phyloP scores from a whole-genome alignment of 2,797 vertebrate genomes.

The Thripadectes ignobilis region DNA sequence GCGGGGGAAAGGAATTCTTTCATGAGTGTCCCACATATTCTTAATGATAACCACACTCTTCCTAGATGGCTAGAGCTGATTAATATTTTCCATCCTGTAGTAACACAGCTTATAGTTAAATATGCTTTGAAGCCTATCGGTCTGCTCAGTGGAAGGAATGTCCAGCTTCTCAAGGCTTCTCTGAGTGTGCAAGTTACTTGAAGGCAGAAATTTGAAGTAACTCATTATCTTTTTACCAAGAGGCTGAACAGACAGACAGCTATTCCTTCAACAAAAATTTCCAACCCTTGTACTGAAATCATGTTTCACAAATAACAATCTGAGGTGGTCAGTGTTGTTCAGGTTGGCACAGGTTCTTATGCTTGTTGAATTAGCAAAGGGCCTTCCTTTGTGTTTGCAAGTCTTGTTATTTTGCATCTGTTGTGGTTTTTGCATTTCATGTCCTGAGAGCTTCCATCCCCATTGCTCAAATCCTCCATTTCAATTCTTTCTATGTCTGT shows the following conservation, averaged over 20 bases:
- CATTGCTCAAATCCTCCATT: neutral
- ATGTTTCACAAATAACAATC: neutral
- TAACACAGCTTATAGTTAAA: slow-evolving; percentile 5
- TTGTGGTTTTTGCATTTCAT: neutral
- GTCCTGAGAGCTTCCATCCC: neutral
- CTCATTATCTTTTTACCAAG: neutral
- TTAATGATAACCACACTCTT: slow-evolving; percentile 33
- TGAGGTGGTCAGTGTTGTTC: neutral
- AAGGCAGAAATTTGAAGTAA: slow-evolving; percentile 14
- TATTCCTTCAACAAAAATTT: neutral
- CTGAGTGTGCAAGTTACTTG: neutral
- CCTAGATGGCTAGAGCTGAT: slow-evolving; percentile 16
- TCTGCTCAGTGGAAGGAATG: slow-evolving; percentile 27
- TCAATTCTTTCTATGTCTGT: neutral
- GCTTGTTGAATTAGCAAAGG: neutral
- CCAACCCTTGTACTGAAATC: neutral
- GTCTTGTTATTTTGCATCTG: neutral
- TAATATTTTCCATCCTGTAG: slow-evolving; percentile 20
- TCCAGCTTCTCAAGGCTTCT: slow-evolving; percentile 23
- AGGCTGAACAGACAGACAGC: neutral
- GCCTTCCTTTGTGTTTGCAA: neutral
- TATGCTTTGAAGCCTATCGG: slow-evolving; percentile 42
- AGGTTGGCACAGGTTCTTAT: neutral
- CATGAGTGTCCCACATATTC: neutral
- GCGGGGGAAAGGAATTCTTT: slow-evolving; percentile 11